Conservation (phyloP, 2,113 vertebrate genomes). For the Catagonus wagneri region DNA sequence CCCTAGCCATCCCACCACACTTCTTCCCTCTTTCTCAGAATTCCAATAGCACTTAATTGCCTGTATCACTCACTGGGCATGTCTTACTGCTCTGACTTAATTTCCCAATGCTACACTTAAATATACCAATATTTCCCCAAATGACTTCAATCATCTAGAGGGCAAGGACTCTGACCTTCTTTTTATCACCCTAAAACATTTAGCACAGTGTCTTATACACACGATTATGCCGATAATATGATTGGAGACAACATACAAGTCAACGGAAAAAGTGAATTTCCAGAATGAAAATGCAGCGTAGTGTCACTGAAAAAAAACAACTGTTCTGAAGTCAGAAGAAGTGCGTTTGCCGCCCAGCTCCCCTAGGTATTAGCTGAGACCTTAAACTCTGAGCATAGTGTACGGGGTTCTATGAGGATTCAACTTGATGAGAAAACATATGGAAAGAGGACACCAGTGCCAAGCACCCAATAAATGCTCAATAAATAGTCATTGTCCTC, state of each 20-base stretch:
- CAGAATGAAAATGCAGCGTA: background rate
- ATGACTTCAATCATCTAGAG: slow-evolving; percentile 23
- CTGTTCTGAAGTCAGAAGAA: slow-evolving; percentile 19
- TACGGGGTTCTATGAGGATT: slow-evolving; percentile 15
- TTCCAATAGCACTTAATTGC: background rate
- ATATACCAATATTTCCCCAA: background rate
- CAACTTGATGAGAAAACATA: slow-evolving; percentile 2
- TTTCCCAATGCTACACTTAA: slow-evolving; percentile 24
- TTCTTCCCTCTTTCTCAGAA: slow-evolving; percentile 18
- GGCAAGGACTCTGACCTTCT: background rate
- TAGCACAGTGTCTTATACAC: background rate
- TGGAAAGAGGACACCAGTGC: background rate
- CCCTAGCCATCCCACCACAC: background rate
- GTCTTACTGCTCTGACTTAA: background rate
- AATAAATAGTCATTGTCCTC: slow-evolving; percentile 6
- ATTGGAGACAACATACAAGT: background rate
- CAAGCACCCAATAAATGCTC: slow-evolving; percentile 7
- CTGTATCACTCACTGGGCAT: background rate
- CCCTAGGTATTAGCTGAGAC: background rate
- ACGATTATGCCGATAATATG: background rate
- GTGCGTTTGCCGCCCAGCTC: background rate
- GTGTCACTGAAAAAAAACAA: background rate
- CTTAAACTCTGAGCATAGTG: slow-evolving; percentile 11
- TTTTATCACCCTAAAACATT: background rate
- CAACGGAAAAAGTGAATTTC: background rate